Conservation (phyloP, 2,797 vertebrate species). For the Lepus oiostolus region DNA sequence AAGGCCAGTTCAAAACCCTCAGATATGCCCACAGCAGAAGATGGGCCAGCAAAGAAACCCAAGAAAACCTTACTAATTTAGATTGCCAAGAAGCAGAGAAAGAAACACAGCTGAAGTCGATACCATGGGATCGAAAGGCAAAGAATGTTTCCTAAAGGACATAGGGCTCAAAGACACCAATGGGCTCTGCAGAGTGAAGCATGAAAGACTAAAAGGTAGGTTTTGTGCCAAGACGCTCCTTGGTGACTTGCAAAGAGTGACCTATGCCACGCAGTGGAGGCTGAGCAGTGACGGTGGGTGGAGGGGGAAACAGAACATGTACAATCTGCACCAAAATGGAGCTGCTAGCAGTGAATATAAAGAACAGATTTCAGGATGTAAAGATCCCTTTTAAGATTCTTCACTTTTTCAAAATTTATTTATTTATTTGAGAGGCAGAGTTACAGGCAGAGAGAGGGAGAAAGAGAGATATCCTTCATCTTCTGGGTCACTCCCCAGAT, state of each 20-base stretch:
- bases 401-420: not conserved
- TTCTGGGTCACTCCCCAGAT: too few species aligned
- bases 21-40: not conserved
- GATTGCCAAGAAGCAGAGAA: constrained; percentile 6
- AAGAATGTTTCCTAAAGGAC: not conserved
- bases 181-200: not conserved
- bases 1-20: not conserved
- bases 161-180: not conserved
- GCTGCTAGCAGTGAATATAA: not conserved
- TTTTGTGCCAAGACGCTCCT: not conserved
- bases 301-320: not conserved
- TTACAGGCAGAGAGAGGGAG: too few species aligned
- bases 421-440: too few species aligned
- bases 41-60: not conserved
- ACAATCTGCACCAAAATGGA: not conserved
- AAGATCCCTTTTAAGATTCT: not conserved
- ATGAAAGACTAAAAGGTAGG: not conserved
- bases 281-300: not conserved
- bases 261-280: not conserved
- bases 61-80: not conserved
- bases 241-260: not conserved
- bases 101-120: not conserved
- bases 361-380: not conserved
- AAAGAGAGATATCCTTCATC: too few species aligned
- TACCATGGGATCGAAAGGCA: not conserved